Conservation (phyloP, 1,140 invertebrate genomes). For the Halictus rubicundus region DNA sequence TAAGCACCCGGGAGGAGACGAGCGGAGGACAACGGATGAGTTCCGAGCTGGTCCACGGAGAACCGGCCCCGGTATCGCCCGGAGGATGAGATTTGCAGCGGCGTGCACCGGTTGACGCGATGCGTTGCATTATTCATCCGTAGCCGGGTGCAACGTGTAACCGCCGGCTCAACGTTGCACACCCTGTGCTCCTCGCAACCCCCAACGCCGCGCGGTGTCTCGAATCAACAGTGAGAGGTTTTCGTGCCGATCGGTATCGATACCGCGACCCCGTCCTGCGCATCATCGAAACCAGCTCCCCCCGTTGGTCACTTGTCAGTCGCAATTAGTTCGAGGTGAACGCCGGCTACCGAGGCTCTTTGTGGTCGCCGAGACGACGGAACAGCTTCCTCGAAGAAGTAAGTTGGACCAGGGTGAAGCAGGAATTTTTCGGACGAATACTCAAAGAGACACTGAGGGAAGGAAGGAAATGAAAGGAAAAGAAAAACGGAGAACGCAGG, state of each 20-base stretch:
- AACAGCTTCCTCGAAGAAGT: not conserved
- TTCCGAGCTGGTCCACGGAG: not conserved
- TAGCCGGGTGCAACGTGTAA: conserved; percentile 64
- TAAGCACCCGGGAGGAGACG: not conserved
- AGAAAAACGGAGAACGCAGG: too few relatives aligned
- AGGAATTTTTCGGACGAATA: not conserved
- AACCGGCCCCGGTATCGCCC: conserved; percentile 59
- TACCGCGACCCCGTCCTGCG: conserved; percentile 64
- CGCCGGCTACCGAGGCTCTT: conserved; percentile 1
- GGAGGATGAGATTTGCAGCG: conserved; percentile 73
- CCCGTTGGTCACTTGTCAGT: conserved; percentile 61
- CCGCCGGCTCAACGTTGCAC: conserved; percentile 62
- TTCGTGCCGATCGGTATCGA: conserved; percentile 64
- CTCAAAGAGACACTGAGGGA: too few relatives aligned
- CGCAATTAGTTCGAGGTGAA: conserved; percentile 64
- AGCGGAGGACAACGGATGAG: not conserved
- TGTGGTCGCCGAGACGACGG: not conserved
- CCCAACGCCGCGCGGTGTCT: not conserved
- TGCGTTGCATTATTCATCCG: conserved; percentile 78
- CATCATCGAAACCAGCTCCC: conserved; percentile 48
- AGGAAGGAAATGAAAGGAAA: too few relatives aligned
- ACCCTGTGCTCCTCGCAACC: not conserved
- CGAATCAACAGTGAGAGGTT: conserved; percentile 51
- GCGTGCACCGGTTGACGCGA: conserved; percentile 70
- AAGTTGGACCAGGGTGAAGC: not conserved